phyloP scores from a whole-genome alignment of 53 echinoderm and acorn worm species.

The Zoroaster sp. region DNA sequence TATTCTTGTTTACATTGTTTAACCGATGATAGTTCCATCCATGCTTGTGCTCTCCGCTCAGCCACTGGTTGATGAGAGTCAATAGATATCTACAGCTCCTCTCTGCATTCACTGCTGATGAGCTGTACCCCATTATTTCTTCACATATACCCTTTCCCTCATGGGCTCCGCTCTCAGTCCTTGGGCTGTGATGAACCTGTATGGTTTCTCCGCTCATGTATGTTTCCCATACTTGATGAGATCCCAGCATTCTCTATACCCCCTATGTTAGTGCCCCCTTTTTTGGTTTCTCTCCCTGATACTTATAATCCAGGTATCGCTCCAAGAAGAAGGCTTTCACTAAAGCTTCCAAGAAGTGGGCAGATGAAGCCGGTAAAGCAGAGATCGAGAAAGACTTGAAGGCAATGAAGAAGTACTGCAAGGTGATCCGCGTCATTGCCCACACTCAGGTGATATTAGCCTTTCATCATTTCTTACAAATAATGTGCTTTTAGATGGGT shows the following conservation, averaged over 20 bases:
- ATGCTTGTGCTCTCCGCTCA: constrained; percentile 74
- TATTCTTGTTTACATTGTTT: too few species aligned
- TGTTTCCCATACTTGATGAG: constrained; percentile 48
- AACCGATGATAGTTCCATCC: too few species aligned
- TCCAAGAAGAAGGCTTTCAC: constrained; percentile 99
- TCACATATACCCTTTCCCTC: not conserved
- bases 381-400: constrained; percentile 94
- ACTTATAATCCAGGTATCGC: constrained; percentile 85
- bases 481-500: not conserved
- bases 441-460: constrained; percentile 85
- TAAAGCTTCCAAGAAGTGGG: constrained; percentile 99
- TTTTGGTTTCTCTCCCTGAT: constrained; percentile 42
- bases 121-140: constrained; percentile 24
- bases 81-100: constrained; percentile 19
- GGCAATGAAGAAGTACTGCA: constrained; percentile 98
- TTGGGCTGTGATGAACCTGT: constrained; percentile 66
- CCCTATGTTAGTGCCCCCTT: constrained; percentile 39
- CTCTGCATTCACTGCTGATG: constrained; percentile 48
- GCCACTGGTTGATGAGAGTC: constrained; percentile 62
- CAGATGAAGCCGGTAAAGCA: constrained; percentile 93
- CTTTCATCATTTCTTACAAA: too few species aligned
- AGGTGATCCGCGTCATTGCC: constrained; percentile 94
- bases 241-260: constrained; percentile 33
- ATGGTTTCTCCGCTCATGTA: constrained; percentile 73
- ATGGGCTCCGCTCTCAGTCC: constrained; percentile 68